Percentiles rank a stretch among this genome's conserved stretches.
Evolutionary conservation across 2,113 vertebrate species (phyloP).

Genomic region (Chaenocephalus aceratus): DNA sequence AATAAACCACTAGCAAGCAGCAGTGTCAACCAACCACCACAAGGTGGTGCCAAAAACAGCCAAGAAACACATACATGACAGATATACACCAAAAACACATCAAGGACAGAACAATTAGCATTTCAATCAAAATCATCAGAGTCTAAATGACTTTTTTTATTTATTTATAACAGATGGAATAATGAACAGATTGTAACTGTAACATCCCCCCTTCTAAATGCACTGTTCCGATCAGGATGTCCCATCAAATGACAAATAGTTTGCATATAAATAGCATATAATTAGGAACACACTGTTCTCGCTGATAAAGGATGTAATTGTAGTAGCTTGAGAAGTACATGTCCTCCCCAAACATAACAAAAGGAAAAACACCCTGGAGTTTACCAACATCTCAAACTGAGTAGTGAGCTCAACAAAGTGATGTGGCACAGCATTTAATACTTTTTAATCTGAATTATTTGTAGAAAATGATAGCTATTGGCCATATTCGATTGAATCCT

Average conservation of each 20-base stretch:
- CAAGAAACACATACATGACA: no score
- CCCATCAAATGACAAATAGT: background rate
- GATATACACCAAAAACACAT: no score
- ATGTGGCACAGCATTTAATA: background rate
- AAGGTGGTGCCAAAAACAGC: no score
- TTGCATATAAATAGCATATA: background rate
- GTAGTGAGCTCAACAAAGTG: background rate
- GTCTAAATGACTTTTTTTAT: background rate
- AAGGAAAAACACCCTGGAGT: background rate
- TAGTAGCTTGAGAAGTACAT: background rate
- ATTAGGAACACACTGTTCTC: constrained; percentile 8
- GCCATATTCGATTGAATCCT: no score
- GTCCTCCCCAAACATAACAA: background rate
- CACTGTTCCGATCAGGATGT: background rate
- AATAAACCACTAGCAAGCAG: no score
- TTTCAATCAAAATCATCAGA: constrained; percentile 17
- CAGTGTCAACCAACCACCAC: no score
- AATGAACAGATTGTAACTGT: background rate
- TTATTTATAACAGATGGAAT: background rate
- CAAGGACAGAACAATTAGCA: background rate
- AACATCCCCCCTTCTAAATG: background rate
- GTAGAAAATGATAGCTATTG: background rate
- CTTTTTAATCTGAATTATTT: constrained; percentile 13
- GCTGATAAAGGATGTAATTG: background rate
- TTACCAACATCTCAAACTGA: constrained; percentile 1